Evolutionary conservation across 2,797 vertebrate genomes (phyloP), one percentile per base, ranked within the genome.

Genomic region (Carcharodon carcharias): DNA sequence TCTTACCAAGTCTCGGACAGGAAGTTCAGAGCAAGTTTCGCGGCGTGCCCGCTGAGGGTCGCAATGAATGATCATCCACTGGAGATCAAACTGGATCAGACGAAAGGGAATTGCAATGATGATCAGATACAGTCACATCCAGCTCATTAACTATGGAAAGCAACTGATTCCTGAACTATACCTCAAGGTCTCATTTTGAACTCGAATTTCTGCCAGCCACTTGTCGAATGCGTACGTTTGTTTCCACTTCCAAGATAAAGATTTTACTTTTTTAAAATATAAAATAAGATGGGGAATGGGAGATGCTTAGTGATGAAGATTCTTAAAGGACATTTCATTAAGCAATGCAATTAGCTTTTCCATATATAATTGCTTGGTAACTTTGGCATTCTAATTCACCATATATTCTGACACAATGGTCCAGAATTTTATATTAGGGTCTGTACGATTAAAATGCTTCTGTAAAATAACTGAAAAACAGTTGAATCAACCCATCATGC

Each of bases 41-140:
- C 97, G 97, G 96, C 97, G 97, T 40, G 98, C 98, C 96, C 98
- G 96, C 61, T 97, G 97, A 0, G 98, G 98, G 96, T 99, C 98
- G 14, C 98, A 99, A 96, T 98, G 98, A 96, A 99, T 99, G 97
- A 98, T 96, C 98, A 99, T 98, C 97, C 98, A 98, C 58, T 99
- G 98, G 94, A 99, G 97, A 95, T 99, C 98, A 97, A 99, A 98
- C 99, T 99, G 97, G 61, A 12, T 21, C 96, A 96, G 94, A 96
- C 23, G 97, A 61, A 96, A 54, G 69, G 96, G 96, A 61, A 56
- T 35, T 0, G 40, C 31, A 80, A 0, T 8, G 28, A 67, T n/a
- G 58, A 61, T 91, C 58, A 63, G 82, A 50, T 23, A 82, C n/a
- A 26, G 45, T 50, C 82, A 50, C 1, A 45, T 11, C 0, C 21